Conservation (phyloP, 92 coral and sea anemone genomes). For the Virgularia gustaviana region DNA sequence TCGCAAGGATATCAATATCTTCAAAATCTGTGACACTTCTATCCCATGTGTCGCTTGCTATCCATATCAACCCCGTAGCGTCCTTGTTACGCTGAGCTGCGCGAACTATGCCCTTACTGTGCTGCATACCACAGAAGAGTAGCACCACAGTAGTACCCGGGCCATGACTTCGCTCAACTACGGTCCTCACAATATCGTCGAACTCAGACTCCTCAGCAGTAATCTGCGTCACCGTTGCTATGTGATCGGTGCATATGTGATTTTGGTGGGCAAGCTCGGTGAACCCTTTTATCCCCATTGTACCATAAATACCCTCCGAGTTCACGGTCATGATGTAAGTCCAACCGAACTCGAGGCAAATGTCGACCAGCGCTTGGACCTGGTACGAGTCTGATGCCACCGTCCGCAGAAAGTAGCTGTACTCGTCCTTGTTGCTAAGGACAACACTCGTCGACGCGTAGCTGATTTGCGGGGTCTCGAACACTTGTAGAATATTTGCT, state of each 20-base stretch:
- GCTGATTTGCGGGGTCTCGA: conserved; percentile 87
- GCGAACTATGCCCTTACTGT: conserved; percentile 63
- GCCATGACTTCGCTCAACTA: conserved; percentile 35
- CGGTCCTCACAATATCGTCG: conserved; percentile 43
- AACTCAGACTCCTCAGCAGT: conserved; percentile 61
- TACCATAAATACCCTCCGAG: conserved; percentile 76
- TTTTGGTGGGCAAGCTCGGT: conserved; percentile 37
- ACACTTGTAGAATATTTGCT: conserved; percentile 78
- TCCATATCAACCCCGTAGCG: conserved; percentile 64
- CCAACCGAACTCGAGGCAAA: conserved; percentile 67
- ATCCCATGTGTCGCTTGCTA: conserved; percentile 88
- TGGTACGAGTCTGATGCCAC: conserved; percentile 91
- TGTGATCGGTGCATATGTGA: conserved; percentile 70
- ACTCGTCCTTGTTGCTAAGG: conserved; percentile 76
- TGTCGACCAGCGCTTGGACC: conserved; percentile 79
- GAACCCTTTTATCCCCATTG: conserved; percentile 60
- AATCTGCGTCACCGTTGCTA: conserved; percentile 60
- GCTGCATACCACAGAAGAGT: conserved; percentile 64
- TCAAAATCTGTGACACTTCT: conserved; percentile 53
- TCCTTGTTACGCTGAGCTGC: conserved; percentile 61
- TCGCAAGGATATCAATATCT: conserved; percentile 66
- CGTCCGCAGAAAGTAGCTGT: conserved; percentile 77
- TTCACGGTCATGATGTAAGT: conserved; percentile 63
- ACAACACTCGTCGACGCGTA: conserved; percentile 78
- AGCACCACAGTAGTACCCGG: conserved; percentile 67